Conservation (phyloP, 1,140 invertebrate species). For the Meloidogyne hapla region DNA sequence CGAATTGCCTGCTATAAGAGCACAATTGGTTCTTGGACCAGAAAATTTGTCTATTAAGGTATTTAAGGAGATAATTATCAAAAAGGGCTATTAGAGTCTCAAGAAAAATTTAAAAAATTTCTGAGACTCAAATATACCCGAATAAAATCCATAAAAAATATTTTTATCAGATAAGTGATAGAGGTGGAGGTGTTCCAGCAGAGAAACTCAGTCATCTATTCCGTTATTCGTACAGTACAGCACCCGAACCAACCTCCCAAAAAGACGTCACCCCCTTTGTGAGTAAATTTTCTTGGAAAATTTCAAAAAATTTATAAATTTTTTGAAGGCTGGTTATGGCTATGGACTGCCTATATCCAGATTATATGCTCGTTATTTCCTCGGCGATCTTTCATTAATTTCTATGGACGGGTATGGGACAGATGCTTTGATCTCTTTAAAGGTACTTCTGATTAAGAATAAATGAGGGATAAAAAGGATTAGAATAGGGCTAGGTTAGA, state of each 20-base stretch:
- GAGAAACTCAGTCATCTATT: constrained; percentile 84
- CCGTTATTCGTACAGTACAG: constrained; percentile 98
- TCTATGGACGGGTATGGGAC: constrained; percentile 95
- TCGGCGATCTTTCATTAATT: constrained; percentile 85
- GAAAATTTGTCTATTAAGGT: constrained; percentile 97
- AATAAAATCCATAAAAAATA: constrained; percentile 3
- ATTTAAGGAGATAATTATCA: constrained; percentile 12
- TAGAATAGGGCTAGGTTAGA: too few species aligned
- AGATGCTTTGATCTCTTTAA: constrained; percentile 91
- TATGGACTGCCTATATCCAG: constrained; percentile 90
- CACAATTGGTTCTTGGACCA: constrained; percentile 80
- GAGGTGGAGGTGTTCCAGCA: constrained; percentile 87
- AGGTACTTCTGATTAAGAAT: constrained; percentile 73
- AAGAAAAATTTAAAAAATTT: not conserved
- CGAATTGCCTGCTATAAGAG: constrained; percentile 79
- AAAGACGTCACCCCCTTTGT: constrained; percentile 57
- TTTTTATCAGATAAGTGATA: constrained; percentile 79
- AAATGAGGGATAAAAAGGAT: not conserved
- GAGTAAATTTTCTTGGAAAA: constrained; percentile 23
- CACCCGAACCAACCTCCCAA: constrained; percentile 75
- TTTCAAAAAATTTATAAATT: not conserved
- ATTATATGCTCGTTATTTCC: constrained; percentile 96
- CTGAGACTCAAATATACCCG: not conserved
- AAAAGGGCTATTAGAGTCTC: not conserved
- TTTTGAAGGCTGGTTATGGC: constrained; percentile 77